Evolutionary conservation across 2,888 invertebrate genomes (phyloP).

Genomic region (Lasioglossum lativentre): DNA sequence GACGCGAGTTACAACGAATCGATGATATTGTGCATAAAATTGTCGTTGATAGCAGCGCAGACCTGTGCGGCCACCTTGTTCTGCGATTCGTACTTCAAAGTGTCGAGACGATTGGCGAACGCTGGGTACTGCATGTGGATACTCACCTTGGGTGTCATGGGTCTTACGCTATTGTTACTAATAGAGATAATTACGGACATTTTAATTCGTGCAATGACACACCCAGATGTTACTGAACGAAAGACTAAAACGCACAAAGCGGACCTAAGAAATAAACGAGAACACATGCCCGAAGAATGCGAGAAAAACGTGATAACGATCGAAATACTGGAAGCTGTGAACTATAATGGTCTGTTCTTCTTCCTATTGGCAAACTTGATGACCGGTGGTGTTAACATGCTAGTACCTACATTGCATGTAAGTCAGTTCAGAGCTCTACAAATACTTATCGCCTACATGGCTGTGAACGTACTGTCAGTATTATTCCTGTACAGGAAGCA

Average conservation of each 20-base stretch:
- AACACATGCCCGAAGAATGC: conserved; percentile 35
- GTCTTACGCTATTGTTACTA: conserved; percentile 86
- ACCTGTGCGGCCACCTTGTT: conserved; percentile 85
- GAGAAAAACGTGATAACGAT: conserved; percentile 82
- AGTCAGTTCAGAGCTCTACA: conserved; percentile 72
- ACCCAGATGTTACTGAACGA: conserved; percentile 11
- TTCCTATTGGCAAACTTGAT: conserved; percentile 93
- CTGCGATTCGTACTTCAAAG: conserved; percentile 86
- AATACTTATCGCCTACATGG: conserved; percentile 78
- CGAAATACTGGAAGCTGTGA: conserved; percentile 89
- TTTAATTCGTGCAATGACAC: conserved; percentile 59
- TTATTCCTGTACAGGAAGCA: conserved; percentile 74
- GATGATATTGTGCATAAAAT: conserved; percentile 78
- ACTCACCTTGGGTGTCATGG: conserved; percentile 87
- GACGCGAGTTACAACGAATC: conserved; percentile 75
- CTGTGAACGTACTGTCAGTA: conserved; percentile 71
- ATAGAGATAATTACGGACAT: conserved; percentile 85
- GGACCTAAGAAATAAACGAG: conserved; percentile 36
- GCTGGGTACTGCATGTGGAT: conserved; percentile 92
- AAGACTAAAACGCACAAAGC: conserved; percentile 22
- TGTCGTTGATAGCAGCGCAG: conserved; percentile 75
- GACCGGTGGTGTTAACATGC: conserved; percentile 93
- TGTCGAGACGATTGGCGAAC: conserved; percentile 94
- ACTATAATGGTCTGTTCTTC: conserved; percentile 92
- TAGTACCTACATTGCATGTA: conserved; percentile 87